Evolutionary conservation across 1,140 invertebrate genomes (phyloP).

Genomic region (Aricia agestis): DNA sequence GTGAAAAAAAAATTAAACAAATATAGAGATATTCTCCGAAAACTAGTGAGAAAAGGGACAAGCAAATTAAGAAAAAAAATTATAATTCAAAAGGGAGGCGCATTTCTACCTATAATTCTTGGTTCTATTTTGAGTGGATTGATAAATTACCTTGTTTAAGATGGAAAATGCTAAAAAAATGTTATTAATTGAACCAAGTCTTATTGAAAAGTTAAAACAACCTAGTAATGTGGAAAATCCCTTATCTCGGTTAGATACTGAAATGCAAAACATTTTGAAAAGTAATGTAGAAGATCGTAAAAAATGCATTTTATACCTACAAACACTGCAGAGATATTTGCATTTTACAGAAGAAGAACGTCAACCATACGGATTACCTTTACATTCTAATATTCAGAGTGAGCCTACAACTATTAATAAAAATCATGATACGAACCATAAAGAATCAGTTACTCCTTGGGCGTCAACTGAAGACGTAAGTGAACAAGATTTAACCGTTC

Average conservation of each 20-base stretch:
- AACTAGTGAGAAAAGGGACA: conserved; percentile 19
- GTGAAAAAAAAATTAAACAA: conserved; percentile 30
- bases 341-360: conserved; percentile 30
- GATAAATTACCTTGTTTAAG: conserved; percentile 22
- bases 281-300: conserved; percentile 21
- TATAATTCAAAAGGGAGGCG: conserved; percentile 26
- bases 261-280: conserved; percentile 35
- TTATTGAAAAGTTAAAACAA: conserved; percentile 34
- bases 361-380: conserved; percentile 10
- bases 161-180: conserved; percentile 33
- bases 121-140: conserved; percentile 31
- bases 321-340: conserved; percentile 35
- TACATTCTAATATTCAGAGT: conserved; percentile 31
- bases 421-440: not conserved
- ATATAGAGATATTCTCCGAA: conserved; percentile 22
- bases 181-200: conserved; percentile 30
- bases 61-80: conserved; percentile 20
- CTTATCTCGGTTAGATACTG: conserved; percentile 23
- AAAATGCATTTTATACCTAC: conserved; percentile 31
- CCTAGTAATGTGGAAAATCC: conserved; percentile 10
- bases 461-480: too few relatives aligned
- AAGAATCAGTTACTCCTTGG: not conserved
- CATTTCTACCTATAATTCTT: conserved; percentile 35
- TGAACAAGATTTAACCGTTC: too few relatives aligned
- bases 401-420: conserved; percentile 26